phyloP scores from a whole-genome alignment of 2,797 vertebrate genomes.

The Sebastes glaucus region DNA sequence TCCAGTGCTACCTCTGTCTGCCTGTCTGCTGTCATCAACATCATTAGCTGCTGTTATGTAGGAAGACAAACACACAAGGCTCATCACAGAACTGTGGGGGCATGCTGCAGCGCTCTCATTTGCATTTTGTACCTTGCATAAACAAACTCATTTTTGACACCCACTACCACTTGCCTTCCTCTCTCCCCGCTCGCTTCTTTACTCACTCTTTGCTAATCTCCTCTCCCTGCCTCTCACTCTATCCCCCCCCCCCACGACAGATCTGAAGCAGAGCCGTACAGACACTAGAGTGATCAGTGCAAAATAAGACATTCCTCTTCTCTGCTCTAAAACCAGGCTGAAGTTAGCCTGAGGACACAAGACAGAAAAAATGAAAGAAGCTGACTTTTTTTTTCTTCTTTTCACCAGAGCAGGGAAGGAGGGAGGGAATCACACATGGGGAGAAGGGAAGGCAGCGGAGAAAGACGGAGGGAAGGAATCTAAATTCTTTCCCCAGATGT shows the following conservation, averaged over 20 bases:
- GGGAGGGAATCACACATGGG: conserved; percentile 65
- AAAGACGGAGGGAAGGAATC: conserved; percentile 78
- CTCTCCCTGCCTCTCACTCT: conserved; percentile 18
- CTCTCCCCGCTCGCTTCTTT: conserved; percentile 16
- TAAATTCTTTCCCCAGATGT: conserved; percentile 85
- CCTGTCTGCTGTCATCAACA: conserved; percentile 50
- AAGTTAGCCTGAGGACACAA: conserved; percentile 75
- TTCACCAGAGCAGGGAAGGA: conserved; percentile 56
- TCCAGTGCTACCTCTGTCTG: conserved; percentile 17
- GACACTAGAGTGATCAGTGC: conserved; percentile 51
- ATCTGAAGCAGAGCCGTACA: conserved; percentile 44
- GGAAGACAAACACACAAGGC: conserved; percentile 46
- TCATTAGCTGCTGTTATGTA: conserved; percentile 44
- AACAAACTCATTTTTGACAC: conserved; percentile 46
- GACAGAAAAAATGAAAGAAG: conserved; percentile 63
- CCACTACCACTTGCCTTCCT: conserved; percentile 2
- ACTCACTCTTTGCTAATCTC: conserved; percentile 36
- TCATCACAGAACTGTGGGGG: conserved; percentile 49
- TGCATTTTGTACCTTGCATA: conserved; percentile 54
- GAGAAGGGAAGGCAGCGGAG: conserved; percentile 59
- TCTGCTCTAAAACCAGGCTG: conserved; percentile 63
- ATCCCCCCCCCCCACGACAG: conserved; percentile 5
- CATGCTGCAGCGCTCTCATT: conserved; percentile 48
- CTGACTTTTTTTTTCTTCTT: conserved; percentile 60
- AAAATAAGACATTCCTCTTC: conserved; percentile 72